These are phyloP conservation scores for Oxyura jamaicensis DNA, from an alignment of 2,113 vertebrate species.

Conservation along the genomic window DNA sequence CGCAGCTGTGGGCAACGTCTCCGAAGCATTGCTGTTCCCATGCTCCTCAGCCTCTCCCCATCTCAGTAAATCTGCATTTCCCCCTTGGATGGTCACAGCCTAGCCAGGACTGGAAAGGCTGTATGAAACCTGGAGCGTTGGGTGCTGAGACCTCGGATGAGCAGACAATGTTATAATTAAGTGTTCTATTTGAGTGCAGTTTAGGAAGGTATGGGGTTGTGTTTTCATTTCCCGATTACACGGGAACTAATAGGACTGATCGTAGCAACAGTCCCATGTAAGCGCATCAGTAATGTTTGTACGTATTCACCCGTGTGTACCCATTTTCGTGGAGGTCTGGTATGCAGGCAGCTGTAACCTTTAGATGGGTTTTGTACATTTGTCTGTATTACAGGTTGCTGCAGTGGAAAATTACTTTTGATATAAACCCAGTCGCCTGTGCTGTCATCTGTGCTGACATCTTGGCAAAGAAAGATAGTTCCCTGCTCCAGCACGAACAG, in stretches of 20 bases:
- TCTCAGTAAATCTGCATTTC: neutral
- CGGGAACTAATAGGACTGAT: neutral
- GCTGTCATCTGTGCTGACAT: neutral
- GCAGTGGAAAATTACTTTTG: constrained; percentile 12
- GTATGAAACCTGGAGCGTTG: neutral
- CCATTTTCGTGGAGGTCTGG: neutral
- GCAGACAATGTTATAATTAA: neutral
- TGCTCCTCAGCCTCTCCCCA: neutral
- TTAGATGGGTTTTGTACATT: neutral
- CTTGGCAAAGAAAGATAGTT: neutral
- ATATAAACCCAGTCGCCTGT: neutral
- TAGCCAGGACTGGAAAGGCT: neutral
- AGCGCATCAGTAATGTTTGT: neutral
- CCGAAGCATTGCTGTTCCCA: neutral
- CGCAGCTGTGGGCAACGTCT: neutral
- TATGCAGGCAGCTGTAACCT: neutral
- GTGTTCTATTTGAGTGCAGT: neutral
- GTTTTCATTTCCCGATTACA: neutral
- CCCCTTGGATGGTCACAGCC: neutral
- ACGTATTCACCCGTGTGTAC: neutral
- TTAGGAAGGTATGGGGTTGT: neutral
- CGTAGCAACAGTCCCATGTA: neutral
- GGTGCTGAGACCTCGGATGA: neutral
- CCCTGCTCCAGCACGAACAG: neutral
- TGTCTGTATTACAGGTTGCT: neutral